Evolutionary conservation across 2,888 invertebrate genomes (phyloP).

Genomic region (Ophion slaviceki): DNA sequence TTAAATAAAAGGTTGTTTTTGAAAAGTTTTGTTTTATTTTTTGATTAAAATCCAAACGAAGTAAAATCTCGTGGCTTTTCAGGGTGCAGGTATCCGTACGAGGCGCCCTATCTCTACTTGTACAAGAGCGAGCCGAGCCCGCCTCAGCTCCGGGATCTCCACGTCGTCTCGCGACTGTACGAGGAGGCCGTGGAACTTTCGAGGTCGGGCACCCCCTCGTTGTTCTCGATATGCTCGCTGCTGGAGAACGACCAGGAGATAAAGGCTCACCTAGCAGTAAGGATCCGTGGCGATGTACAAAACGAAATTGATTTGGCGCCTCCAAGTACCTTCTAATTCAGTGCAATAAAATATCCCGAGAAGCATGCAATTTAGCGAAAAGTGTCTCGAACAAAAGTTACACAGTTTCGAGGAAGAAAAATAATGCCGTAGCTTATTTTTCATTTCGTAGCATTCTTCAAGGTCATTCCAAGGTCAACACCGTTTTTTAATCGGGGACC

Average conservation of each 20-base stretch:
- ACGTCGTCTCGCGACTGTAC: constrained; percentile 87
- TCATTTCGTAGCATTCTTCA: neutral
- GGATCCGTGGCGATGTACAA: neutral
- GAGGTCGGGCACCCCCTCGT: constrained; percentile 88
- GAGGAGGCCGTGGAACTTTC: constrained; percentile 88
- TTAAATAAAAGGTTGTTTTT: too few relatives aligned
- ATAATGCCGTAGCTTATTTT: neutral
- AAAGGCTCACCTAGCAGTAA: constrained; percentile 84
- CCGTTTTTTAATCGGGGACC: too few relatives aligned
- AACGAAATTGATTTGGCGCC: too few relatives aligned
- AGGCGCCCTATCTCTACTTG: constrained; percentile 89
- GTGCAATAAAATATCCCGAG: neutral
- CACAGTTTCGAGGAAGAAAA: neutral
- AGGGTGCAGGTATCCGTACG: constrained; percentile 89
- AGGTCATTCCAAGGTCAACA: neutral
- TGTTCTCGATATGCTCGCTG: constrained; percentile 90
- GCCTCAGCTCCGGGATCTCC: constrained; percentile 87
- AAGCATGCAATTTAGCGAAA: neutral
- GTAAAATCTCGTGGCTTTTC: constrained; percentile 2
- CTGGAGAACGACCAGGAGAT: constrained; percentile 89
- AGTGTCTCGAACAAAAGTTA: neutral
- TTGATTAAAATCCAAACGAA: too few relatives aligned
- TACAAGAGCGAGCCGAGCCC: constrained; percentile 85
- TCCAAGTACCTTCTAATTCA: too few relatives aligned
- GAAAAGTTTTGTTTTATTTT: too few relatives aligned